Evolutionary conservation across 2,888 invertebrate species (phyloP).

Genomic region (Lithophane socia): DNA sequence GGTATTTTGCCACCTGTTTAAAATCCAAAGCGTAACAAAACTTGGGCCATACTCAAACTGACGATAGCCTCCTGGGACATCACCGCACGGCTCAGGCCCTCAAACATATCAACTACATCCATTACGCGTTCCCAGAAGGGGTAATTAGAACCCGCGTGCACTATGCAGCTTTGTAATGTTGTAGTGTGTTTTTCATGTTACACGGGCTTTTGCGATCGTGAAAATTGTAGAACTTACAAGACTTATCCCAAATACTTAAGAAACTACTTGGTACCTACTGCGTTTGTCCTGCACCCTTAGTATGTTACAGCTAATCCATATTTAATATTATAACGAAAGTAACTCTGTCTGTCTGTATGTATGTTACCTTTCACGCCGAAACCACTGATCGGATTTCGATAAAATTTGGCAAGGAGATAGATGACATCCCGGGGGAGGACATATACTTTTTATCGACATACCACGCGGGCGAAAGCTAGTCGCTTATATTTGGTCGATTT

Average conservation of each 20-base stretch:
- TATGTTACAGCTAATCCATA: neutral
- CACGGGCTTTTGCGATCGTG: neutral
- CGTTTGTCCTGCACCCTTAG: no score
- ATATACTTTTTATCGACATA: no score
- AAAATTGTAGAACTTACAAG: neutral
- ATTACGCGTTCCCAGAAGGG: constrained; percentile 39
- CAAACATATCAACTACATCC: constrained; percentile 43
- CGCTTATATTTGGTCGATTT: neutral
- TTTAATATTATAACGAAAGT: no score
- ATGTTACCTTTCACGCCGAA: no score
- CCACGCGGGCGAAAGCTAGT: neutral
- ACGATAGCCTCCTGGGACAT: constrained; percentile 31
- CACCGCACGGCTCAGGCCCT: constrained; percentile 17
- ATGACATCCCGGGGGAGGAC: no score
- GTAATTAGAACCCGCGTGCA: constrained; percentile 45
- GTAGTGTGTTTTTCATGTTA: neutral
- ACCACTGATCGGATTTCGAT: no score
- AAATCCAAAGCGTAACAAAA: neutral
- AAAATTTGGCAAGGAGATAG: no score
- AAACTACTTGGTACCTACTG: no score
- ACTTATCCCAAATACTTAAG: neutral
- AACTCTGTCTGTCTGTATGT: no score
- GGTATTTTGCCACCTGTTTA: neutral
- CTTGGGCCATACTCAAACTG: constrained; percentile 1
- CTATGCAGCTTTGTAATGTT: constrained; percentile 23